Evolutionary conservation across 2,113 vertebrate species (phyloP), one percentile per base, ranked within the genome.

Genomic region (Numenius arquata): DNA sequence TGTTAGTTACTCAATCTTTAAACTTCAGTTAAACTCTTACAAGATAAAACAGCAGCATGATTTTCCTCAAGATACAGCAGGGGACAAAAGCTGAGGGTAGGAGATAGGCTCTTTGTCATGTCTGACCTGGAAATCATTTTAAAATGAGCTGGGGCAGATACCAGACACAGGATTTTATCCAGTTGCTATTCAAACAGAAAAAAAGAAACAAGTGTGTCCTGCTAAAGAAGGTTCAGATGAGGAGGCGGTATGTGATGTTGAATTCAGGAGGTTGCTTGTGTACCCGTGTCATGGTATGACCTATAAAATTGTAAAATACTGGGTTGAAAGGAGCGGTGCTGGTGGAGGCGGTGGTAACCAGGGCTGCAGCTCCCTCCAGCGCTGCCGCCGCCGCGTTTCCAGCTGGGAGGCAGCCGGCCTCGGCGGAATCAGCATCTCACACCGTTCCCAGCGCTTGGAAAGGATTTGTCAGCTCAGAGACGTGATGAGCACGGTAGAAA

Each of bases 341-440:
- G 67, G 34, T 2, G 27, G 3, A 8, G 81, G 66, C 32, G 40
- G 67, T 70, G 8, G 87, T 75, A 68, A 5, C 81, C 45, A 23
- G 41, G 78, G 71, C 88, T 82, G 82, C 93, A 95, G 96, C 96
- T 95, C 95, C 96, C 95, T 80, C 95, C 95, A 95, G 94, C 63
- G 93, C 93, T 70, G 7, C 59, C 70, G 12, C 59, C 0, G 63
- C 36, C 10, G 36, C 43, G 22, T 1, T 48, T 29, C 89, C 85
- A 3, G 82, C 65, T 2, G 25, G 21, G 15, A 25, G n/a, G 21
- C 19, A 40, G 5, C 8, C 15, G 15, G 50, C 15, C 81, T 6
- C 43, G 12, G 43, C 66, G 10, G 36, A 0, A 5, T 3, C 8
- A 16, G 32, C 88, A 3, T 5, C 47, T 4, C 27, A 0, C 19